Evolutionary conservation across 2,797 vertebrate species (phyloP).

Genomic region (Semaprochilodus insignis): DNA sequence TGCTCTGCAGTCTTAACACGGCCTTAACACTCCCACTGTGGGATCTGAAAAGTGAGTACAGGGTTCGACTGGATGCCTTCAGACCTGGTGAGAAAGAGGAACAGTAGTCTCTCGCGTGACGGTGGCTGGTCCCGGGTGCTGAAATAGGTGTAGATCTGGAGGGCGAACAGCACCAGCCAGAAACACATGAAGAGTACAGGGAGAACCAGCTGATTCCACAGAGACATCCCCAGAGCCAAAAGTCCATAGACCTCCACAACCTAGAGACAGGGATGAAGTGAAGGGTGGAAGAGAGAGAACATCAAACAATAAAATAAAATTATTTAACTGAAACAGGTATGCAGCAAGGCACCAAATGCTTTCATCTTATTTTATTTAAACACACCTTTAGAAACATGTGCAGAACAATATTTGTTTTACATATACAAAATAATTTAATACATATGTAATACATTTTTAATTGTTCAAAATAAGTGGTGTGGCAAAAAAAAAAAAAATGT

Average conservation of each 20-base stretch:
- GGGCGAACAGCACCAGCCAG: conserved; percentile 95
- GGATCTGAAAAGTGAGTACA: neutral
- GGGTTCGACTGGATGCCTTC: conserved; percentile 18
- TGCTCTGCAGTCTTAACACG: too few species aligned
- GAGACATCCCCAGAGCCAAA: conserved; percentile 94
- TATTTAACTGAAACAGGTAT: neutral
- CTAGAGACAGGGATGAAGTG: conserved; percentile 66
- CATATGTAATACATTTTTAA: too few species aligned
- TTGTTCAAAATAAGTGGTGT: neutral
- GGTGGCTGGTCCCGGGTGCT: conserved; percentile 96
- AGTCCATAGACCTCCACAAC: conserved; percentile 98
- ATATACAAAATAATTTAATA: too few species aligned
- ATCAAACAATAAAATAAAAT: neutral
- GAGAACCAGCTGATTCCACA: conserved; percentile 98
- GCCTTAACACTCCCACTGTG: neutral
- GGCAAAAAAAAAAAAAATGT: neutral
- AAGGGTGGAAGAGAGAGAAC: conserved; percentile 14
- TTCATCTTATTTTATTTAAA: too few species aligned
- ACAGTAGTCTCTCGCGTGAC: conserved; percentile 95
- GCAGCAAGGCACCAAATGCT: too few species aligned
- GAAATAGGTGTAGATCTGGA: conserved; percentile 98
- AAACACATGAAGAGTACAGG: conserved; percentile 99
- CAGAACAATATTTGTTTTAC: too few species aligned
- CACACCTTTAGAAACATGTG: too few species aligned
- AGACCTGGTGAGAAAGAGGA: conserved; percentile 97